Evolutionary conservation across 2,113 vertebrate species (phyloP), one percentile per base, ranked within the genome.

Genomic region (Oncorhynchus mykiss): DNA sequence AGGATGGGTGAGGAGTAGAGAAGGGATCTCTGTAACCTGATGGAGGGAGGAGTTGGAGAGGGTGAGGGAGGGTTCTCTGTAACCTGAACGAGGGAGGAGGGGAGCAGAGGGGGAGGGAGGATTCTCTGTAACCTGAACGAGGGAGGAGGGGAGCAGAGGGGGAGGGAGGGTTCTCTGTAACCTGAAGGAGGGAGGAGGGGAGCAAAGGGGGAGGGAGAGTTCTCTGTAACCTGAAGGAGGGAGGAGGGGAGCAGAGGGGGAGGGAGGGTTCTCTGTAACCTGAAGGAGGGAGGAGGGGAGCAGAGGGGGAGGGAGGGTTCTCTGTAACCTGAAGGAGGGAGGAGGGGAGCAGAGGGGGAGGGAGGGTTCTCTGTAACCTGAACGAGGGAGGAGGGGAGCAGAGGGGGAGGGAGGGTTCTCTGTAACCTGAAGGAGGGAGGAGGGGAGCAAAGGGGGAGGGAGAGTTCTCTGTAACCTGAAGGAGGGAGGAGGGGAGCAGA

Each of bases 101-200:
- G 5, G 1, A 6, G 31, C 0, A 31, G 31, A 31, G 31, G 31
- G 34, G n/a, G 60, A 66, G 31, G 31, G 31, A 31, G 78, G 5
- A 5, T 31, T 31, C 78, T 86, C 84, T 77, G 83, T 87, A 89
- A 90, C 87, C 77, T 78, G 82, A 31, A n/a, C n/a, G n/a, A 31
- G 29, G 29, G 5, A 5, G 31, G 5, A 5, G 31, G 1, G 5
- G 5, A 5, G 5, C 0, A 1, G 5, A 5, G 5, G 31, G 5
- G 5, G 5, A 31, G 31, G 31, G 31, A 31, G 31, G 5, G 31
- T 31, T 31, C 31, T 86, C 84, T 76, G 83, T 87, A 88, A 90
- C 87, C 77, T 78, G 82, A 34, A 34, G 31, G 31, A 34, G 31
- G 0, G 29, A 29, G 29, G 4, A 1, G n/a, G 4, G 1, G 3